Evolutionary conservation across 2,888 invertebrate genomes (phyloP).

Genomic region (Strigamia transsilvanica): DNA sequence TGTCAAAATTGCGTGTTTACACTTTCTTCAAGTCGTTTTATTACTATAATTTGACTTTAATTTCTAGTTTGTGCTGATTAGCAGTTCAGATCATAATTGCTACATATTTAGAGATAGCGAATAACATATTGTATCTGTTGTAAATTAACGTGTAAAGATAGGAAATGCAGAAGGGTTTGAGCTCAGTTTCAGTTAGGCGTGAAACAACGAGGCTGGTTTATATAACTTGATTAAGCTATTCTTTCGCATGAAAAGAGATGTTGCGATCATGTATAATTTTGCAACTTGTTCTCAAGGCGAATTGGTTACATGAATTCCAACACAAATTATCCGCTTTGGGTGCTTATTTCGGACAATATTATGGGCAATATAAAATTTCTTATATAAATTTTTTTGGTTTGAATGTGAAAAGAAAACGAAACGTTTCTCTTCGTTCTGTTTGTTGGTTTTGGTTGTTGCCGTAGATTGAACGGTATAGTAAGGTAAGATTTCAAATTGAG

Average conservation of each 20-base stretch:
- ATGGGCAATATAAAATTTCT: background rate
- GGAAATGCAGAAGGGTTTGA: background rate
- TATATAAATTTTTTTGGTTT: background rate
- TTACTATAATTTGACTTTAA: constrained; percentile 31
- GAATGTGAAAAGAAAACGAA: background rate
- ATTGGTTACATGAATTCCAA: background rate
- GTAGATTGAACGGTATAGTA: background rate
- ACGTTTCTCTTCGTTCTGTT: background rate
- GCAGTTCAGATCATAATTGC: background rate
- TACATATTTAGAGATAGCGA: background rate
- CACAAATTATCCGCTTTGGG: background rate
- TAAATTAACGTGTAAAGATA: background rate
- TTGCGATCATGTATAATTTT: constrained; percentile 5
- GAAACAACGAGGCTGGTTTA: background rate
- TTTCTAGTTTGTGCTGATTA: constrained; percentile 15
- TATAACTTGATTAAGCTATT: constrained; percentile 25
- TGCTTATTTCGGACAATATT: background rate
- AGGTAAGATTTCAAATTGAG: constrained; percentile 39
- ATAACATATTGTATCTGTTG: background rate
- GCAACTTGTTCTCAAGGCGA: constrained; percentile 12
- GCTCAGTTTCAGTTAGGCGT: background rate
- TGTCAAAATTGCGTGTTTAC: constrained; percentile 20
- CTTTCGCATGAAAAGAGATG: constrained; percentile 16
- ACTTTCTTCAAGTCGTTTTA: constrained; percentile 7
- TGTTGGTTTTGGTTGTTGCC: background rate